These are phyloP conservation scores for Shargacucullia verbasci DNA, from an alignment of 2,888 invertebrate genomes.

Conservation along the genomic window DNA sequence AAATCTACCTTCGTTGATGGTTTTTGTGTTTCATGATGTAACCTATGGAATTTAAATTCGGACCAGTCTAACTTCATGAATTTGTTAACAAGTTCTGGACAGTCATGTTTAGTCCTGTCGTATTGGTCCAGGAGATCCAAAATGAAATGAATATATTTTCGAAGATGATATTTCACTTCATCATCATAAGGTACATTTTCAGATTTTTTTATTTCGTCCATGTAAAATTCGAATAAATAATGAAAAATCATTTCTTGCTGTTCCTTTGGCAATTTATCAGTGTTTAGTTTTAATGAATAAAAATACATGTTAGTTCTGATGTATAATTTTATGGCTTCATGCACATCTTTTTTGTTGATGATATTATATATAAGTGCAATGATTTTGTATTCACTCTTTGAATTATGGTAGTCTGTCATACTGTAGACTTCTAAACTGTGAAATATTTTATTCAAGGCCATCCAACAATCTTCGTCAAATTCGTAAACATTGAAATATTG, in stretches of 20 bases:
- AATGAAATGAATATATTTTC: conserved; percentile 44
- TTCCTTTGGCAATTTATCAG: conserved; percentile 27
- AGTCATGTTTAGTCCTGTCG: conserved; percentile 61
- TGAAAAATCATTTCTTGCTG: conserved; percentile 37
- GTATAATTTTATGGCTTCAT: conserved; percentile 42
- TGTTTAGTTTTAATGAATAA: conserved; percentile 26
- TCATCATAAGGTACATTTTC: conserved; percentile 48
- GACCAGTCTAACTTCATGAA: conserved; percentile 60
- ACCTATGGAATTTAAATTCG: conserved; percentile 28
- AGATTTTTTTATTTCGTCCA: conserved; percentile 53
- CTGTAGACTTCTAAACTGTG: conserved; percentile 67
- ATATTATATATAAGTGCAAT: conserved; percentile 66
- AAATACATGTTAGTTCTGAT: conserved; percentile 32
- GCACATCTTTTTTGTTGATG: conserved; percentile 62
- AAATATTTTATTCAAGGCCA: conserved; percentile 67
- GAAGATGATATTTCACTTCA: conserved; percentile 43
- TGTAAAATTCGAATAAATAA: conserved; percentile 56
- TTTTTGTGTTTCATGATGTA: conserved; percentile 1
- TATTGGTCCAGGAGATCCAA: conserved; percentile 56
- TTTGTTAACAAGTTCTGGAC: conserved; percentile 63
- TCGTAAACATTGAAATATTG: conserved; percentile 62
- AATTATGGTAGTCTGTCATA: conserved; percentile 22
- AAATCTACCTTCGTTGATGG: conserved; percentile 12
- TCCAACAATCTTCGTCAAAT: conserved; percentile 71
- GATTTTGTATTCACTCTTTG: conserved; percentile 53